Evolutionary conservation across 2,888 invertebrate species (phyloP).

Genomic region (Lypha dubia): DNA sequence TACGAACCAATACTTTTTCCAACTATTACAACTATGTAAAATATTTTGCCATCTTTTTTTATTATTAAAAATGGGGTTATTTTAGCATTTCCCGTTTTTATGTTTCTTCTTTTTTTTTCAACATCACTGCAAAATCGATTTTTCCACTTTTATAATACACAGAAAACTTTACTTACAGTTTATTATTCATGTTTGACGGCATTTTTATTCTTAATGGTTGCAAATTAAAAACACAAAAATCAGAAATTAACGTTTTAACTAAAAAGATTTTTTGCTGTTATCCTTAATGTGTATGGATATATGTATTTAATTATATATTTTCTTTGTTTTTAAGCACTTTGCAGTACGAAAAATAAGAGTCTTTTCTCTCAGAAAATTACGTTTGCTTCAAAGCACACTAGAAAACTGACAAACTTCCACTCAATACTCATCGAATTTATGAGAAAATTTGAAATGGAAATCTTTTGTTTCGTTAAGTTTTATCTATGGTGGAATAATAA

Average conservation of each 20-base stretch:
- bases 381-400: slow-evolving; percentile 59
- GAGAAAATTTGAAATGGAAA: slow-evolving; percentile 54
- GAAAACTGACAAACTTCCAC: slow-evolving; percentile 69
- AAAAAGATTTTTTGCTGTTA: slow-evolving; percentile 59
- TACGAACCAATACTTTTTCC: background rate
- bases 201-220: slow-evolving; percentile 81
- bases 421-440: slow-evolving; percentile 69
- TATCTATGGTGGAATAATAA: no score
- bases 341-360: slow-evolving; percentile 33
- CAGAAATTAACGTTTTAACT: slow-evolving; percentile 63
- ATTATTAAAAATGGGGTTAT: slow-evolving; percentile 53
- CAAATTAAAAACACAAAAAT: slow-evolving; percentile 75
- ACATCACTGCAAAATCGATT: slow-evolving; percentile 81
- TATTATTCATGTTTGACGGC: slow-evolving; percentile 84
- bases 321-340: slow-evolving; percentile 42
- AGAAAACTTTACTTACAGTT: slow-evolving; percentile 82
- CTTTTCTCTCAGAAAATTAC: slow-evolving; percentile 55
- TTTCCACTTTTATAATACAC: slow-evolving; percentile 69
- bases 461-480: slow-evolving; percentile 61
- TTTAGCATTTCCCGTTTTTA: slow-evolving; percentile 51
- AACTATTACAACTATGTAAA: slow-evolving; percentile 72
- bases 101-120: slow-evolving; percentile 70
- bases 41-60: slow-evolving; percentile 73
- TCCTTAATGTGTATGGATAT: slow-evolving; percentile 5
- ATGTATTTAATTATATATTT: slow-evolving; percentile 22